phyloP scores from a whole-genome alignment of 2,113 vertebrate species.

The Podocnemis expansa region DNA sequence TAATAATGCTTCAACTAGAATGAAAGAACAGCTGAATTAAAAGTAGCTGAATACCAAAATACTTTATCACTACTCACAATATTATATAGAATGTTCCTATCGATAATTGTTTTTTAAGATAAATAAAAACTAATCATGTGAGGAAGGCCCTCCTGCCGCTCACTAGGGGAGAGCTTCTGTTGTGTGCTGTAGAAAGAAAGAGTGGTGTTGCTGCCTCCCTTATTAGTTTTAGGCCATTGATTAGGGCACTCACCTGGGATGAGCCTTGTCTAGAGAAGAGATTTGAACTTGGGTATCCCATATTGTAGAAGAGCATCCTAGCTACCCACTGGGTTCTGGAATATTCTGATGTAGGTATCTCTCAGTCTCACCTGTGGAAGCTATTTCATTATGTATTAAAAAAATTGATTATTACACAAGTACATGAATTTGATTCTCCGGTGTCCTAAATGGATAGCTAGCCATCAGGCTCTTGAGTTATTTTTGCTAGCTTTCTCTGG shows the following conservation, averaged over 20 bases:
- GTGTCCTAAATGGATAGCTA: neutral
- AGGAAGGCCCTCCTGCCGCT: neutral
- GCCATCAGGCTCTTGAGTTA: neutral
- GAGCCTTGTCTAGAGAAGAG: neutral
- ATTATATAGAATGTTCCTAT: neutral
- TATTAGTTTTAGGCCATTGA: neutral
- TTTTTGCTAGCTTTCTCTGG: neutral
- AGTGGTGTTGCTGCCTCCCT: neutral
- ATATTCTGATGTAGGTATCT: neutral
- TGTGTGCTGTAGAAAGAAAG: neutral
- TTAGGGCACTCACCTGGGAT: neutral
- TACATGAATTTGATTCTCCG: neutral
- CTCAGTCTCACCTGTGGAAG: neutral
- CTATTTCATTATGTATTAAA: neutral
- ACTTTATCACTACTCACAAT: neutral
- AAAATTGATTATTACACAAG: neutral
- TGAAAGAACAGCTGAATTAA: slow-evolving; percentile 1
- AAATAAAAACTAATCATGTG: neutral
- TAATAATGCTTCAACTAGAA: neutral
- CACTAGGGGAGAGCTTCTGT: neutral
- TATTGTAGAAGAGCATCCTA: neutral
- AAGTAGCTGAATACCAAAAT: neutral
- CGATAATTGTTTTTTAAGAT: neutral
- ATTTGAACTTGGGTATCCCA: neutral
- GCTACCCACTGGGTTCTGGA: neutral